Evolutionary conservation across 1,140 invertebrate species (phyloP).

Genomic region (Penaeus vannamei): DNA sequence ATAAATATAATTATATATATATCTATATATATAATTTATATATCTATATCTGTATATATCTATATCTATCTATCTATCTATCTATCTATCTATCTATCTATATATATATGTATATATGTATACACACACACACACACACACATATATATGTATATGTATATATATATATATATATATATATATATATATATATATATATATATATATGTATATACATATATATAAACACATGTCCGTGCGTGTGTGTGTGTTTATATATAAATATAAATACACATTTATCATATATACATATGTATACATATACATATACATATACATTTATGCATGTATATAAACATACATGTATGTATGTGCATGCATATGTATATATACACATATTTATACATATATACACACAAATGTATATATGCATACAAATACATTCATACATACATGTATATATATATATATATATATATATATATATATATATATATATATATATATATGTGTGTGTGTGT

Average conservation of each 20-base stretch:
- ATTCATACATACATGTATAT: neutral
- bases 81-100: too few relatives aligned
- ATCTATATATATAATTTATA: too few relatives aligned
- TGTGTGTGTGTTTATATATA: neutral
- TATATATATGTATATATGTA: too few relatives aligned
- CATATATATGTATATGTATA: neutral
- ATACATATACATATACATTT: constrained; percentile 29
- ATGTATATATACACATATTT: neutral
- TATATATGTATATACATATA: neutral
- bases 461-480: neutral
- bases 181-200: neutral
- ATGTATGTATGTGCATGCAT: constrained; percentile 12
- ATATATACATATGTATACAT: constrained; percentile 23
- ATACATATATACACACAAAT: neutral
- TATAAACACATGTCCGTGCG: neutral
- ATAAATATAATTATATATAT: too few relatives aligned
- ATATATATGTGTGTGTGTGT: neutral
- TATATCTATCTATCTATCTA: too few relatives aligned
- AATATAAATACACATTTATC: neutral
- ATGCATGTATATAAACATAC: constrained; percentile 17
- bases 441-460: neutral
- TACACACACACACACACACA: neutral
- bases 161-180: neutral
- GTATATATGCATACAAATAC: neutral
- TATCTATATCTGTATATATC: too few relatives aligned